Evolutionary conservation across 2,113 vertebrate species (phyloP).

Genomic region (Fulica atra): DNA sequence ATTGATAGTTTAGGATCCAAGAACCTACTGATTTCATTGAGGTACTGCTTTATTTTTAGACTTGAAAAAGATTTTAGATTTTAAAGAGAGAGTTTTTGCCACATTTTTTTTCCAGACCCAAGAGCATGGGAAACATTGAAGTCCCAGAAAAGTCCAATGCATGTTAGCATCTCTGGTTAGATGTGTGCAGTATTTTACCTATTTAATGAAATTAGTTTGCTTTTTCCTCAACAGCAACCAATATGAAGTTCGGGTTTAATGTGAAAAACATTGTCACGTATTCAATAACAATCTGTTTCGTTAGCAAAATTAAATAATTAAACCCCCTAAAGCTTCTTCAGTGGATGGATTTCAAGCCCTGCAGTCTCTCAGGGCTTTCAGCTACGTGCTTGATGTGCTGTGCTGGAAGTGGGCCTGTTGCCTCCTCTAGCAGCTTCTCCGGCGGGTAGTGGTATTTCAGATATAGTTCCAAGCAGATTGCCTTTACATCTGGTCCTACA

Average conservation of each 20-base stretch:
- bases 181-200: not conserved
- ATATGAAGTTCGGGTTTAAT: not conserved
- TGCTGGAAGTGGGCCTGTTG: not conserved
- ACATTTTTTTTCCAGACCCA: not conserved
- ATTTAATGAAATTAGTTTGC: not conserved
- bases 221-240: not conserved
- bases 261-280: not conserved
- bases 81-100: not conserved
- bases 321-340: not conserved
- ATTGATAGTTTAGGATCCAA: not conserved
- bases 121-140: not conserved
- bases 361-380: not conserved
- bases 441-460: not conserved
- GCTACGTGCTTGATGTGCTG: not conserved
- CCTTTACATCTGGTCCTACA: rapidly evolving
- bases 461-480: not conserved
- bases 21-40: not conserved
- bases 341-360: not conserved
- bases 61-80: not conserved
- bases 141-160: not conserved
- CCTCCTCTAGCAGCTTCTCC: not conserved
- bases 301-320: not conserved
- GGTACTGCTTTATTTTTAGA: not conserved
- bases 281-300: not conserved
- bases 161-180: not conserved